These are phyloP conservation scores for Troglohyphantes excavatus DNA, from an alignment of 2,888 invertebrate genomes.

Conservation along the genomic window DNA sequence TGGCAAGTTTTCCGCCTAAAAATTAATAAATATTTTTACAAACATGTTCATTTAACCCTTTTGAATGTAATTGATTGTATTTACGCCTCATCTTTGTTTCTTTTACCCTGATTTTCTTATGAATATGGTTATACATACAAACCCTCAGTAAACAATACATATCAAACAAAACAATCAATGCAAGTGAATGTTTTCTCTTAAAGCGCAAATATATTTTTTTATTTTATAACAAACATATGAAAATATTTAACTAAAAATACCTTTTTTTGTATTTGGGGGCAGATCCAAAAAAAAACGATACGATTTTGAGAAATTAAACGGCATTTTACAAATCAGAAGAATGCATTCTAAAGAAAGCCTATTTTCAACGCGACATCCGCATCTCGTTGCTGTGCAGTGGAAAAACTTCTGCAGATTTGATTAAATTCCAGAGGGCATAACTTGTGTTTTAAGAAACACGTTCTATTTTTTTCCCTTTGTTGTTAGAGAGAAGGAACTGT, in stretches of 20 bases:
- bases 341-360: not conserved
- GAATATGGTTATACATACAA: too few species aligned
- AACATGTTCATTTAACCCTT: too few species aligned
- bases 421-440: conserved; percentile 16
- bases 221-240: too few species aligned
- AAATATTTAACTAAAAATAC: not conserved
- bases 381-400: not conserved
- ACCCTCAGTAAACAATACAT: too few species aligned
- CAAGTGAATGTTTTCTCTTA: too few species aligned
- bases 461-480: not conserved
- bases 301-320: not conserved
- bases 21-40: too few species aligned
- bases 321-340: not conserved
- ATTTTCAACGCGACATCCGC: not conserved
- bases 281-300: not conserved
- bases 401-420: conserved; percentile 7
- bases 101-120: too few species aligned
- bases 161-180: too few species aligned
- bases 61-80: too few species aligned
- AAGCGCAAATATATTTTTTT: too few species aligned
- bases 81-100: too few species aligned
- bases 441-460: conserved; percentile 3
- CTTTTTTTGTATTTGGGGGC: not conserved
- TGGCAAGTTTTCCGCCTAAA: too few species aligned
- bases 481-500: not conserved